phyloP scores from a whole-genome alignment of 1,140 invertebrate genomes.

The Bombus sibiricus region DNA sequence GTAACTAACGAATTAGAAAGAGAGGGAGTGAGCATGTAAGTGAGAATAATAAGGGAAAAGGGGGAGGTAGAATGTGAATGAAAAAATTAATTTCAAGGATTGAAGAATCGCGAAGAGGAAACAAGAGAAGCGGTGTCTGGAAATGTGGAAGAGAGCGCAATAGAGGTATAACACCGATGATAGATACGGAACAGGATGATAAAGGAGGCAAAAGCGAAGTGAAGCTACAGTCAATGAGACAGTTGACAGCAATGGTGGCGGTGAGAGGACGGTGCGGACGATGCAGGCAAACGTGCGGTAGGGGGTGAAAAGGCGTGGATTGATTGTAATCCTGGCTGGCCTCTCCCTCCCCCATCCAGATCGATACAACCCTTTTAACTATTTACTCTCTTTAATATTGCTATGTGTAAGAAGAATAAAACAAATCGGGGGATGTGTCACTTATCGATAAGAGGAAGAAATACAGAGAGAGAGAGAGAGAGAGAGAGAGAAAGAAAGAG shows the following conservation, averaged over 20 bases:
- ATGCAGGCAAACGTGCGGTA: slow-evolving; percentile 65
- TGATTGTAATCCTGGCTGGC: slow-evolving; percentile 56
- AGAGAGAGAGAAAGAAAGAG: neutral
- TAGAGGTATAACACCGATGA: neutral
- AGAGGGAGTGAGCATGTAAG: neutral
- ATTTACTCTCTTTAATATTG: slow-evolving; percentile 75
- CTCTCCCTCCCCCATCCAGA: slow-evolving; percentile 50
- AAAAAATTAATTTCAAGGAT: neutral
- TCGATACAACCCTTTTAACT: slow-evolving; percentile 72
- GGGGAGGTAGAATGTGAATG: neutral
- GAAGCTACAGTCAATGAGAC: neutral
- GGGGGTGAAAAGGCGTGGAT: slow-evolving; percentile 63
- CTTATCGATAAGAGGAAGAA: slow-evolving; percentile 55
- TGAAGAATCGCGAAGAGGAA: neutral
- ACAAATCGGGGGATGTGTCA: slow-evolving; percentile 65
- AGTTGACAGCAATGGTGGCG: neutral
- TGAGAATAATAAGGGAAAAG: slow-evolving; percentile 14
- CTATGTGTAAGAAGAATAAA: slow-evolving; percentile 70
- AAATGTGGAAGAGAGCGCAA: slow-evolving; percentile 5
- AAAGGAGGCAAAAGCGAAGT: neutral
- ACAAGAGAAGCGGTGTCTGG: neutral
- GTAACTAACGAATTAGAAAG: neutral
- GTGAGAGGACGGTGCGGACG: neutral
- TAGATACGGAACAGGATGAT: neutral
- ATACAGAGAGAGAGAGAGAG: slow-evolving; percentile 18